Evolutionary conservation across 1,140 invertebrate genomes (phyloP), one percentile per base, ranked within the genome.

Genomic region (Dryas iulia): DNA sequence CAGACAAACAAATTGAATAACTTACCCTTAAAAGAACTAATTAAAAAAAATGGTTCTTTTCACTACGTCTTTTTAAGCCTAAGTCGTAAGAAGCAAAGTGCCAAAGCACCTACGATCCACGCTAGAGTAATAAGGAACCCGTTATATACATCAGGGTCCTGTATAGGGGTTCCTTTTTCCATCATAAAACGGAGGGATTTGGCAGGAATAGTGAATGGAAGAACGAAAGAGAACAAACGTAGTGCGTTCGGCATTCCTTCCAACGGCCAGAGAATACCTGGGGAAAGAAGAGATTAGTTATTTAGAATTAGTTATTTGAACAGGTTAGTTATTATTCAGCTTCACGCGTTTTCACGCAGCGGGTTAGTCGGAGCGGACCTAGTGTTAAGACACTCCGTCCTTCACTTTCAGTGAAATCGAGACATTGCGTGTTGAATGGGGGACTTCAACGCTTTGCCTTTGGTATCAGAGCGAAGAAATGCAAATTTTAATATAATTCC

Each of bases 181-280:
- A 96, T 90, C 7, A 96, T 85, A 74, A 93, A 93, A 33, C 95
- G 89, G 3, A 96, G 80, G 0, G 95, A 93, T 57, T 93, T 92
- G 0, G 94, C 93, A 1, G 95, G 94, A 26, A 95, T 77, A 3
- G 96, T 96, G 70, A 95, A 95, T 0, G 96, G 96, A 0, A 96
- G 82, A 0, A 83, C 79, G 7, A 93, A 82, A 0, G 95, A 94
- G 14, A 96, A 56, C 63, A 92, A 92, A 23, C 92, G 86, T 0
- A 96, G 80, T 0, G 82, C 76, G 12, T 73, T 71, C 1, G 95
- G 94, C 94, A 96, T 96, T 6, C 94, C 95, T 86, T 98, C 96
- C n/a, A 97, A 72, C 0, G 97, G 97, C 97, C 97, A 98, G 14
- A 98, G 93, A n/a, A 96, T 94, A 72, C 97, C 97, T 97, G 66